These are phyloP conservation scores for Glaucomys volans DNA, from an alignment of 2,113 vertebrate species.

Conservation along the genomic window DNA sequence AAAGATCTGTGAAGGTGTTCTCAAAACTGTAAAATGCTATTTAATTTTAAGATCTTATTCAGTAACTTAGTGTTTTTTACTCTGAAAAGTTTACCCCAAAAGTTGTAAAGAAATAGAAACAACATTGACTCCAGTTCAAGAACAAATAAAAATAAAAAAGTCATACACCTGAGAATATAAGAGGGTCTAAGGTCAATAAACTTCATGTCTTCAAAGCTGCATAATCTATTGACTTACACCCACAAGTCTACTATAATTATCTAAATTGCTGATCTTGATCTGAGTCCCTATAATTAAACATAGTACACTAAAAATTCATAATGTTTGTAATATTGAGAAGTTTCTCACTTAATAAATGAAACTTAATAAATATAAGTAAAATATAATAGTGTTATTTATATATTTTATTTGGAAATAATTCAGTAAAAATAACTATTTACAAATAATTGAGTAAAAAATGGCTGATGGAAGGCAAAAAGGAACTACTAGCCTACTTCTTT, in stretches of 20 bases:
- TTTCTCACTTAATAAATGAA: constrained; percentile 52
- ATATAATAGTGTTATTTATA: background rate
- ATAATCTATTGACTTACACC: background rate
- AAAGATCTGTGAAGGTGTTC: constrained; percentile 63
- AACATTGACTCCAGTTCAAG: background rate
- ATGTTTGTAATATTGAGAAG: background rate
- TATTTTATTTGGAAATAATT: constrained; percentile 22
- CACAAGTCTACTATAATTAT: background rate
- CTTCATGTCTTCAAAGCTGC: constrained; percentile 19
- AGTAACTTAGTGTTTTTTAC: background rate
- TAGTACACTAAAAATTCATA: background rate
- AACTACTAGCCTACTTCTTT: background rate
- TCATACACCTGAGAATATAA: background rate
- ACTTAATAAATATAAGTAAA: constrained; percentile 26
- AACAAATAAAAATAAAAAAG: background rate
- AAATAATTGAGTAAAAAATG: constrained; percentile 46
- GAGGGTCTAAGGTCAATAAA: background rate
- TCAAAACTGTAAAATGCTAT: constrained; percentile 33
- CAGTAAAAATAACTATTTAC: constrained; percentile 34
- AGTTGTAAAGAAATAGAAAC: constrained; percentile 39
- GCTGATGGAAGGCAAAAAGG: background rate
- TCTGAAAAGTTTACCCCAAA: constrained; percentile 55
- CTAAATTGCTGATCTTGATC: constrained; percentile 20
- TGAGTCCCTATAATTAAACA: constrained; percentile 25
- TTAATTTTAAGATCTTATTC: constrained; percentile 18